phyloP scores from a whole-genome alignment of 2,797 vertebrate genomes.

The Hybognathus amarus region DNA sequence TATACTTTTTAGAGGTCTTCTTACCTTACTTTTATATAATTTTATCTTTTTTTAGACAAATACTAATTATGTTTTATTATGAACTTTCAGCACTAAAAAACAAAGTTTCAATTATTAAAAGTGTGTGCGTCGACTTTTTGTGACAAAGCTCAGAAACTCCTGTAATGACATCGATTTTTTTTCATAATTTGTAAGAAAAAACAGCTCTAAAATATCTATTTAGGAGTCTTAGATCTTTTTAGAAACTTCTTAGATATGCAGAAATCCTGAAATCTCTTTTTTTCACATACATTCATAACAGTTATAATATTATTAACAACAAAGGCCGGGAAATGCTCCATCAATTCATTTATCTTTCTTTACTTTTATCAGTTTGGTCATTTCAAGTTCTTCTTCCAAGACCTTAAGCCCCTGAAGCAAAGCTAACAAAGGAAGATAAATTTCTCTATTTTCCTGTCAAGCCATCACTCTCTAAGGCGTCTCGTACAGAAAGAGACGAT shows the following conservation, averaged over 20 bases:
- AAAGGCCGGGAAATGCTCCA: background rate
- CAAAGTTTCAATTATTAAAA: too few species aligned
- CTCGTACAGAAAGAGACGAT: slow-evolving; percentile 81
- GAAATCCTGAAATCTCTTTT: background rate
- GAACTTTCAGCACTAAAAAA: too few species aligned
- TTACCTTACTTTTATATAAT: too few species aligned
- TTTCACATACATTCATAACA: background rate
- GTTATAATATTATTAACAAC: background rate
- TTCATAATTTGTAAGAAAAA: too few species aligned
- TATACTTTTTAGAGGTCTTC: too few species aligned
- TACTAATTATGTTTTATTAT: too few species aligned
- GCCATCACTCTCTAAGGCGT: slow-evolving; percentile 73
- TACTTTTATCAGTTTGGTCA: background rate
- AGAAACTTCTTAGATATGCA: background rate
- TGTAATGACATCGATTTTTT: too few species aligned
- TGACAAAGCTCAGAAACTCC: too few species aligned
- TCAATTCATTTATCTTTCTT: background rate
- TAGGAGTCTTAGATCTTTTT: too few species aligned
- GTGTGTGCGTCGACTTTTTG: too few species aligned
- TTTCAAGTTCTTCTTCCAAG: slow-evolving; percentile 52
- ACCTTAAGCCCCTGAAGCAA: slow-evolving; percentile 71
- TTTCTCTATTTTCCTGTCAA: slow-evolving; percentile 80
- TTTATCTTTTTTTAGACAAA: too few species aligned
- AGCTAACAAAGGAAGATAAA: slow-evolving; percentile 76
- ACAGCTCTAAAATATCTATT: too few species aligned